These are phyloP conservation scores for Pecten maximus DNA, from an alignment of 2,888 invertebrate genomes.

Conservation along the genomic window DNA sequence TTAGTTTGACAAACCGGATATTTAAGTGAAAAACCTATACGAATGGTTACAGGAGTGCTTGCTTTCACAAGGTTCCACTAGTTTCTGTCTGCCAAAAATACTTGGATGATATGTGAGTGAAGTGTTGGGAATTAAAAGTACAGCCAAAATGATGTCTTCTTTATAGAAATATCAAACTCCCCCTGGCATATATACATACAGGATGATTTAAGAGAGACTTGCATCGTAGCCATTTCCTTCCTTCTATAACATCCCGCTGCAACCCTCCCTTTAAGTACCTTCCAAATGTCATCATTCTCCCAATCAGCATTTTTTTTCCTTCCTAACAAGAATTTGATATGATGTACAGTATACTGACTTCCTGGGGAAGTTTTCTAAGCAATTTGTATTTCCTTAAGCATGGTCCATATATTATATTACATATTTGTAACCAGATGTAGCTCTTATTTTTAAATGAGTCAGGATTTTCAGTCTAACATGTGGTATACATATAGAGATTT, in stretches of 20 bases:
- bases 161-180: neutral
- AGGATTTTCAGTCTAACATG: no score
- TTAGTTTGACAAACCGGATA: neutral
- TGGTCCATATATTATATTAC: no score
- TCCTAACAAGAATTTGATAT: neutral
- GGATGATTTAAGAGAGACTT: neutral
- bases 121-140: neutral
- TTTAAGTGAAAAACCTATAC: neutral
- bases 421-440: no score
- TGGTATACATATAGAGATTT: no score
- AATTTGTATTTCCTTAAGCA: no score
- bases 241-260: neutral
- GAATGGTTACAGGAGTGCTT: neutral
- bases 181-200: neutral
- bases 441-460: no score
- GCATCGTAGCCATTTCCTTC: neutral
- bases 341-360: neutral
- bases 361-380: no score
- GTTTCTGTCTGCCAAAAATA: neutral
- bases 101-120: conserved; percentile 4
- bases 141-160: neutral
- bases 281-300: neutral
- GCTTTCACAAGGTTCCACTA: neutral
- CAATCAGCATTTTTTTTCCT: neutral
- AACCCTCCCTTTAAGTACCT: neutral